These are phyloP conservation scores for Hemiprocne comata DNA, from an alignment of 2,113 vertebrate genomes.

Conservation along the genomic window DNA sequence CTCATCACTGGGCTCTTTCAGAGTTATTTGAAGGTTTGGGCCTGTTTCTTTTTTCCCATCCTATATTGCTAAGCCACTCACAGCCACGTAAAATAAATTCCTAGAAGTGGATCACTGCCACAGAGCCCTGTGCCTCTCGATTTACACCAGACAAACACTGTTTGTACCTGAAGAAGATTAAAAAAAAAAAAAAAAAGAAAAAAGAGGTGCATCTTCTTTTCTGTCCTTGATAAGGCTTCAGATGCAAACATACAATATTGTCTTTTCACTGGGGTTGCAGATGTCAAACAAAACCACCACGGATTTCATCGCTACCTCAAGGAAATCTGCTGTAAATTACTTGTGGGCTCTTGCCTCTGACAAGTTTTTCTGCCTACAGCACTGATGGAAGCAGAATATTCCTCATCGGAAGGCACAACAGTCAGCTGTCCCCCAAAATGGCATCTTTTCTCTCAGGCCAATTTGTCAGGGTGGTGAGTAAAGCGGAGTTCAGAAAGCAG, in stretches of 20 bases:
- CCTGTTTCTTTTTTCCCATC: neutral
- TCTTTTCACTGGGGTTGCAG: neutral
- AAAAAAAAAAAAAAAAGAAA: neutral
- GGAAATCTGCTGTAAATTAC: neutral
- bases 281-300: neutral
- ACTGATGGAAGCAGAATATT: neutral
- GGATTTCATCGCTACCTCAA: neutral
- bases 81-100: neutral
- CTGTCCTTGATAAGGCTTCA: neutral
- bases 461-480: neutral
- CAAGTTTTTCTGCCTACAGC: neutral
- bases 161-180: neutral
- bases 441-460: neutral
- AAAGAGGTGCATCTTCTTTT: neutral
- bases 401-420: neutral
- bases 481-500: neutral
- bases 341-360: neutral
- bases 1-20: rapidly evolving
- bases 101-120: neutral
- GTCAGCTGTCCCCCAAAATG: neutral
- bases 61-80: neutral
- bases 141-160: neutral
- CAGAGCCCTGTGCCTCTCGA: neutral
- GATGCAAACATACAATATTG: neutral
- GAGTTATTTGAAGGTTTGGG: neutral